phyloP scores from a whole-genome alignment of 2,113 vertebrate species.

The Indri indri region DNA sequence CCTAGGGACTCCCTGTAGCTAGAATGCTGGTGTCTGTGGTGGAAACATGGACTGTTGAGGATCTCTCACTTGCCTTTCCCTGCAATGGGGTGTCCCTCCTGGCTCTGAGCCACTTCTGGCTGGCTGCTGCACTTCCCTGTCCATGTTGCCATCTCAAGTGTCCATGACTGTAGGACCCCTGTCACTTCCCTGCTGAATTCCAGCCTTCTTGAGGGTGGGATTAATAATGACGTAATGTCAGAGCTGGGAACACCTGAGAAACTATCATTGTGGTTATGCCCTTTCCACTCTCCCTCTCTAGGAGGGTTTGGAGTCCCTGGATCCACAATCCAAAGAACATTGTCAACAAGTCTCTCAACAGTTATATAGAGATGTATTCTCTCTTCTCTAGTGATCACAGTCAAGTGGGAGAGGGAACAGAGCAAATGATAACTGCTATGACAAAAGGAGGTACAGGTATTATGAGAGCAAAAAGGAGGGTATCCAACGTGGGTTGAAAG shows the following conservation, averaged over 20 bases:
- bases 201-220: not conserved
- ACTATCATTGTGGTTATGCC: not conserved
- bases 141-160: not conserved
- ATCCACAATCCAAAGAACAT: no score
- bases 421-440: not conserved
- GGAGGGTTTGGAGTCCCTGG: not conserved
- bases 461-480: not conserved
- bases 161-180: not conserved
- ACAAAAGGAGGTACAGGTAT: not conserved
- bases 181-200: not conserved
- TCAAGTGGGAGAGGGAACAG: not conserved
- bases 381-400: not conserved
- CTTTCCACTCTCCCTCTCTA: not conserved
- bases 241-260: not conserved
- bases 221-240: not conserved
- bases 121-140: not conserved
- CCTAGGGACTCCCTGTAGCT: not conserved
- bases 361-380: not conserved
- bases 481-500: not conserved
- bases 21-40: not conserved
- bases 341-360: not conserved
- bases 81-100: no score
- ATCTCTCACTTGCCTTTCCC: not conserved
- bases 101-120: not conserved
- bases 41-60: not conserved